Conservation (phyloP, 1,140 invertebrate species). For the Solenopsis fugax region DNA sequence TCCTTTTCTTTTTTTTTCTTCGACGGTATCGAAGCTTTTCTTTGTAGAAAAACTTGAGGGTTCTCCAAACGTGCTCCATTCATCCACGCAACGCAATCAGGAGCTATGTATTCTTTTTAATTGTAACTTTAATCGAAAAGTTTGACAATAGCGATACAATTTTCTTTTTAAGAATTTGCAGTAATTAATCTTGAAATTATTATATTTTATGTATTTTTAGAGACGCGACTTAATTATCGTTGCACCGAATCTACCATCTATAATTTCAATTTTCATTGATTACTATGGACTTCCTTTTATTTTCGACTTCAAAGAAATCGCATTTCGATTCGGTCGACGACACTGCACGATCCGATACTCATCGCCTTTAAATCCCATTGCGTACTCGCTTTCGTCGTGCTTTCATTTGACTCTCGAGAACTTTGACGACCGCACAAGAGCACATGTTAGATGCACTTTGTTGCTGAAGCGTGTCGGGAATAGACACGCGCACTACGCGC, state of each 20-base stretch:
- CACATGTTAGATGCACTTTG: constrained; percentile 51
- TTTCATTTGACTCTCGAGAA: constrained; percentile 38
- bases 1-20: background rate
- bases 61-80: background rate
- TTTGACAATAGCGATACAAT: background rate
- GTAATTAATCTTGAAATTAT: constrained; percentile 1
- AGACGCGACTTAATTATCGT: background rate
- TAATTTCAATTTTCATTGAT: constrained; percentile 13
- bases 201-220: background rate
- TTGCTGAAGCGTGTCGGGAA: constrained; percentile 45
- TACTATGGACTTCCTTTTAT: constrained; percentile 19
- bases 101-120: background rate
- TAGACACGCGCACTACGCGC: constrained; percentile 54
- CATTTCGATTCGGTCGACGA: constrained; percentile 28
- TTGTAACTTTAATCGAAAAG: constrained; percentile 4
- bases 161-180: background rate
- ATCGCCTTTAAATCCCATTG: constrained; percentile 38
- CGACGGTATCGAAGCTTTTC: constrained; percentile 12
- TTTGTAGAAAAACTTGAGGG: constrained; percentile 7
- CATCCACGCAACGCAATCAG: background rate
- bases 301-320: constrained; percentile 22
- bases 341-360: constrained; percentile 27
- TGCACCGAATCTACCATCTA: background rate
- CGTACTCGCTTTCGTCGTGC: constrained; percentile 31
- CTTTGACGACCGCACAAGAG: constrained; percentile 57